These are phyloP conservation scores for Synanthedon andrenaeformis DNA, from an alignment of 2,888 invertebrate species.

Conservation along the genomic window DNA sequence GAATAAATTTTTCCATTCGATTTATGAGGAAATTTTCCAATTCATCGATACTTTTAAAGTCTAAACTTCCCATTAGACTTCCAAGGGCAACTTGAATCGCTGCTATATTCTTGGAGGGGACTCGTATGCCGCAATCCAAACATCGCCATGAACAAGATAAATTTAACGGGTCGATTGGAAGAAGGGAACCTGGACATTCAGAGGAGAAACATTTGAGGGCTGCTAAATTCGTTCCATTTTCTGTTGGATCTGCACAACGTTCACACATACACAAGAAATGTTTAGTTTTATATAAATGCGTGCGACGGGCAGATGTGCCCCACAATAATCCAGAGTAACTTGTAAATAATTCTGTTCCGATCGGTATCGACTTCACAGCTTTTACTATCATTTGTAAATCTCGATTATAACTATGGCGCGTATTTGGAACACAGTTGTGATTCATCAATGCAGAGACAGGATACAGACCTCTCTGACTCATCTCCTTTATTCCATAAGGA, in stretches of 20 bases:
- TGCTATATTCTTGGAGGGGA: conserved; percentile 63
- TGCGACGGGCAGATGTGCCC: conserved; percentile 74
- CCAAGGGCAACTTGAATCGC: conserved; percentile 64
- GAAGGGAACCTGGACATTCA: conserved; percentile 64
- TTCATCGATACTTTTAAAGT: conserved; percentile 59
- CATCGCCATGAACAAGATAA: conserved; percentile 72
- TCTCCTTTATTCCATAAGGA: conserved; percentile 49
- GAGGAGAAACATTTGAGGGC: conserved; percentile 69
- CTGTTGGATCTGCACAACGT: conserved; percentile 76
- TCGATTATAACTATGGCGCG: conserved; percentile 71
- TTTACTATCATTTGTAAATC: conserved; percentile 71
- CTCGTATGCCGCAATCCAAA: conserved; percentile 56
- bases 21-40: conserved; percentile 68
- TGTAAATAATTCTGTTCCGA: conserved; percentile 74
- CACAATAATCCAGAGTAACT: conserved; percentile 76
- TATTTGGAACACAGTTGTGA: conserved; percentile 78
- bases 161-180: conserved; percentile 70
- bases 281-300: conserved; percentile 74
- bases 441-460: conserved; percentile 77
- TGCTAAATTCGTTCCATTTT: conserved; percentile 72
- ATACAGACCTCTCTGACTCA: conserved; percentile 73
- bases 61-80: conserved; percentile 62
- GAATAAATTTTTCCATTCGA: conserved; percentile 66
- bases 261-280: conserved; percentile 76
- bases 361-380: conserved; percentile 69